phyloP scores from a whole-genome alignment of 2,888 invertebrate species.

The Muschampia plurimacula region DNA sequence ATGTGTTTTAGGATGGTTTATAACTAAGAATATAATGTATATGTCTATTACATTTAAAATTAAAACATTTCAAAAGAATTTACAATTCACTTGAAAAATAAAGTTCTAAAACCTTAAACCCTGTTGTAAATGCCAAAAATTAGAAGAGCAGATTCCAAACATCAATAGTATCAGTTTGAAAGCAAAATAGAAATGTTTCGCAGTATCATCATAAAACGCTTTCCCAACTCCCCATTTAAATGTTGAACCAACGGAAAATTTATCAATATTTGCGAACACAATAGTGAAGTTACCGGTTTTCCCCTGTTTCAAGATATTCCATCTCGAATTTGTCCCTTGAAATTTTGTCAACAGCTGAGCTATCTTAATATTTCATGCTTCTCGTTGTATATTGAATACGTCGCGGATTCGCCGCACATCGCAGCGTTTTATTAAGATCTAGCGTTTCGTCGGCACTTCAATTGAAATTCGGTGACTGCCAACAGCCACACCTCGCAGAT shows the following conservation, averaged over 20 bases:
- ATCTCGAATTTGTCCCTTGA: not conserved
- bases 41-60: too few species aligned
- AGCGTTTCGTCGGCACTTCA: slow-evolving; percentile 4
- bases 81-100: too few species aligned
- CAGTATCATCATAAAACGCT: not conserved
- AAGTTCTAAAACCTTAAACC: not conserved
- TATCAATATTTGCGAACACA: slow-evolving; percentile 1
- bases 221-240: not conserved
- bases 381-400: not conserved
- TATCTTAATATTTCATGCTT: slow-evolving; percentile 3
- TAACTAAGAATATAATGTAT: too few species aligned
- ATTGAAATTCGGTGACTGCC: not conserved
- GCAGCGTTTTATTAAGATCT: slow-evolving; percentile 4
- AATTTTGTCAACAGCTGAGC: not conserved
- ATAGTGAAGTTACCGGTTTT: not conserved
- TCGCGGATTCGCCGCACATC: not conserved
- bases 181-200: not conserved
- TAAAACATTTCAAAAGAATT: too few species aligned
- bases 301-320: not conserved
- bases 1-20: too few species aligned
- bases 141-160: not conserved
- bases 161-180: not conserved
- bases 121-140: not conserved
- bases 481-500: not conserved
- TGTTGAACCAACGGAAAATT: not conserved